Conservation (phyloP, 2,888 invertebrate species). For the Arge pagana region DNA sequence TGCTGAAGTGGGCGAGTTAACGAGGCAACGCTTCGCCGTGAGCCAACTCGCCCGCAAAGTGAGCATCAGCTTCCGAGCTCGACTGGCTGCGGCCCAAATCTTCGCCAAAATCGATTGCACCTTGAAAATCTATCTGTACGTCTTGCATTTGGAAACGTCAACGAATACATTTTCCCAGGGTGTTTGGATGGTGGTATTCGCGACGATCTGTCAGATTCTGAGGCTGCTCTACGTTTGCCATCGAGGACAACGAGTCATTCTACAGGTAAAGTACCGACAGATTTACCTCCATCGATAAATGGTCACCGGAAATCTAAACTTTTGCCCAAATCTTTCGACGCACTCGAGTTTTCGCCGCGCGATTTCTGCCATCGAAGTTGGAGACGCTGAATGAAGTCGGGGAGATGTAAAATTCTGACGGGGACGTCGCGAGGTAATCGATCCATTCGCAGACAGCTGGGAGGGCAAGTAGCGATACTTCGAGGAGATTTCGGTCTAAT, state of each 20-base stretch:
- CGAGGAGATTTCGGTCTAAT: no score
- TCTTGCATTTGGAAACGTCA: background rate
- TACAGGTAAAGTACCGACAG: conserved; percentile 9
- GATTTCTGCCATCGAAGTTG: no score
- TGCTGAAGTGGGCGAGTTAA: conserved; percentile 15
- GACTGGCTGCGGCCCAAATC: background rate
- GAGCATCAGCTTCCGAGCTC: background rate
- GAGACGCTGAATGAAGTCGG: no score
- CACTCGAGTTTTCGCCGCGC: no score
- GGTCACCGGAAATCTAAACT: no score
- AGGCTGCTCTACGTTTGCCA: background rate
- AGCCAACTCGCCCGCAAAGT: conserved; percentile 6
- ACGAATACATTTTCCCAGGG: no score
- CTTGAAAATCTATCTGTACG: background rate
- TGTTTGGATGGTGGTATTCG: background rate
- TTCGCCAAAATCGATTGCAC: background rate
- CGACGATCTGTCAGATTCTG: background rate
- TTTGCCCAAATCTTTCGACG: no score
- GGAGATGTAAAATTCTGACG: no score
- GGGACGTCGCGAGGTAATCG: no score
- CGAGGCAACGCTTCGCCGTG: conserved; percentile 11
- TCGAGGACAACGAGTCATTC: background rate
- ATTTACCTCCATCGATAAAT: no score
- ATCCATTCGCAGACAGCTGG: no score
- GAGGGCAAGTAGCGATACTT: no score